These are phyloP conservation scores for Geotrupes spiniger DNA, from an alignment of 2,888 invertebrate species.

Conservation along the genomic window DNA sequence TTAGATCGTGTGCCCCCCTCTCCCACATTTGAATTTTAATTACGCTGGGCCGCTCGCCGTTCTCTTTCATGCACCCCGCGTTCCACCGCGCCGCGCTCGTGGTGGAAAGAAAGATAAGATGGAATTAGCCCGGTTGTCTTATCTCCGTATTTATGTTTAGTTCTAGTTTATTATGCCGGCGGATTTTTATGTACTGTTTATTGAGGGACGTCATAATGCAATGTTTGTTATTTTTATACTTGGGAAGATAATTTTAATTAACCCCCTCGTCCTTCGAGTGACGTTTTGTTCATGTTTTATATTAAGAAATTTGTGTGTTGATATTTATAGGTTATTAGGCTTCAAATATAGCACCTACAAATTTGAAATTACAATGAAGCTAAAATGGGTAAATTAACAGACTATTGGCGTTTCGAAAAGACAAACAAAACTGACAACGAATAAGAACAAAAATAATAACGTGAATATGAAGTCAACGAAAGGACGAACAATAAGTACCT, in stretches of 20 bases:
- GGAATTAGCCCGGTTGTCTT: constrained; percentile 28
- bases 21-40: constrained; percentile 45
- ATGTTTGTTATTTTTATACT: constrained; percentile 14
- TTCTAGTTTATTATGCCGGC: constrained; percentile 29
- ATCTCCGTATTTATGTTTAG: constrained; percentile 31
- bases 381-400: too few relatives aligned
- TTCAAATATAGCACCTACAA: too few relatives aligned
- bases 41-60: constrained; percentile 43
- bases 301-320: too few relatives aligned
- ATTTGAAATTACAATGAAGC: too few relatives aligned
- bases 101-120: constrained; percentile 30
- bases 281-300: constrained; percentile 1
- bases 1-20: too few relatives aligned
- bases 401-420: too few relatives aligned
- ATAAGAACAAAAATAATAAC: too few relatives aligned
- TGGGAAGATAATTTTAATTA: constrained; percentile 8
- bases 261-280: neutral
- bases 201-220: constrained; percentile 17
- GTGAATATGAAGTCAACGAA: too few relatives aligned
- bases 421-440: too few relatives aligned
- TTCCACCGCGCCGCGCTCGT: constrained; percentile 12
- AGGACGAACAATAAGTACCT: too few relatives aligned
- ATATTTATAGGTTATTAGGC: too few relatives aligned
- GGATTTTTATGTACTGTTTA: constrained; percentile 27
- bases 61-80: too few relatives aligned